Evolutionary conservation across 1,140 invertebrate species (phyloP).

Genomic region (Zaprionus africanus): DNA sequence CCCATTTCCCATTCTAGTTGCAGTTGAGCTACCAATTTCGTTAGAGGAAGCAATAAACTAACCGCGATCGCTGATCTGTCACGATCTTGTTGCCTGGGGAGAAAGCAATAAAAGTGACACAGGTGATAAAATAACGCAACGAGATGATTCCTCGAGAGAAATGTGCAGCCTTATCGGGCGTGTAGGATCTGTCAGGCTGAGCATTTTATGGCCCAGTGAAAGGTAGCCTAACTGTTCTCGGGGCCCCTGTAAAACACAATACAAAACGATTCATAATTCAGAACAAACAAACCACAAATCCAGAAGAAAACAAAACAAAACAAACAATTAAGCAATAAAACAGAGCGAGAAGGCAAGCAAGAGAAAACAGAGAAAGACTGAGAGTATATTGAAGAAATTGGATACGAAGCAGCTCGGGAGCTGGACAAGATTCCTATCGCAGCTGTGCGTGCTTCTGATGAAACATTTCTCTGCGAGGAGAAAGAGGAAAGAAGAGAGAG

Average conservation of each 20-base stretch:
- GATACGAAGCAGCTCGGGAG: conserved; percentile 71
- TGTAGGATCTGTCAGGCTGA: conserved; percentile 60
- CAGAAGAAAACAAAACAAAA: conserved; percentile 42
- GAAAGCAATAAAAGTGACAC: conserved; percentile 76
- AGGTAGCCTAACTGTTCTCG: conserved; percentile 66
- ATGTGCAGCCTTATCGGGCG: conserved; percentile 50
- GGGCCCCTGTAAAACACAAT: conserved; percentile 60
- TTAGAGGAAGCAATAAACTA: conserved; percentile 78
- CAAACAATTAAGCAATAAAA: conserved; percentile 80
- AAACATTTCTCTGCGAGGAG: conserved; percentile 34
- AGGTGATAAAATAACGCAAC: conserved; percentile 79
- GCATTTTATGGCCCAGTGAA: conserved; percentile 66
- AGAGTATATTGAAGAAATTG: conserved; percentile 47
- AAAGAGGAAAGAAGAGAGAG: background rate
- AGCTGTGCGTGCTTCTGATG: conserved; percentile 69
- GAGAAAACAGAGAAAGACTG: conserved; percentile 5
- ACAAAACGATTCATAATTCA: conserved; percentile 59
- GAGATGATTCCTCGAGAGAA: conserved; percentile 58
- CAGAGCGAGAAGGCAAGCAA: conserved; percentile 11
- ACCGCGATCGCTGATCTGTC: conserved; percentile 75
- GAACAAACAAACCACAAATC: conserved; percentile 53
- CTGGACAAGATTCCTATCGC: conserved; percentile 58
- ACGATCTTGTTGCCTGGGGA: conserved; percentile 48
- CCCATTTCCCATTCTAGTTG: background rate
- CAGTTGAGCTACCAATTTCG: conserved; percentile 2